Base-by-base conservation (phyloP, 1,140 invertebrate genomes). In the Saccostrea glomerata region DNA sequence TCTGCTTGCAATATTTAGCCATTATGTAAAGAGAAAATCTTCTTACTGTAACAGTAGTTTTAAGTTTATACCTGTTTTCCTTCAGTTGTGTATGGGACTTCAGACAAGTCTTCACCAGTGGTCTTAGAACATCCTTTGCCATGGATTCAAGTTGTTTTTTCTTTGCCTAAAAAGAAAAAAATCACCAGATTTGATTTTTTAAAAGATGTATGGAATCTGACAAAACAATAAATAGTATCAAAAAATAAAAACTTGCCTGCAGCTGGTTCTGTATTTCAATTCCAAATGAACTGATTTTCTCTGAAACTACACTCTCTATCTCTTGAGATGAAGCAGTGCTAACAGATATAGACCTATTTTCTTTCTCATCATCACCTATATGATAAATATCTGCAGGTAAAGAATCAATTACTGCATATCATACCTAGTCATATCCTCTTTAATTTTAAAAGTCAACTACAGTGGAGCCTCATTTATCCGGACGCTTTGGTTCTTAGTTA, bases 211-310 rank as follows among this genome's bases (percentile, higher is more conserved):
- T 47, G 47, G 47, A 7, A 9, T 47, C 5, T 47, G 47, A 47
- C 47, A 47, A 47, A 47, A 47, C 47, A 7, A 5, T 47, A 47
- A 7, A 47, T 0, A 47, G 15, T 58, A 73, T 36, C 40, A 12
- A 70, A 40, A 83, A 25, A 3, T 30, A 20, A 54, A 55, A 2
- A 60, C 23, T 73, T 86, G 89, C 90, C 89, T 89, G 86, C 4
- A 90, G 60, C 60, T 91, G 90, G 47, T 87, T 89, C 60, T 90
- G 90, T 83, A 91, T 55, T 86, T 91, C 90, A 63, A 83, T n/a
- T 54, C 86, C 77, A 89, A 91, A 91, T 47, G 88, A 86, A 87
- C 87, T 88, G 7, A 91, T 23, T 17, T 89, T n/a, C 9, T 85
- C 40, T 17, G 87, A 63, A n/a, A 91, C 85, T 25, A 70, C 84